A percentile compares a stretch with the other conserved stretches of the same genome.
Evolutionary conservation across 1,140 invertebrate genomes (phyloP).

Genomic region (Brachystomella parvula): DNA sequence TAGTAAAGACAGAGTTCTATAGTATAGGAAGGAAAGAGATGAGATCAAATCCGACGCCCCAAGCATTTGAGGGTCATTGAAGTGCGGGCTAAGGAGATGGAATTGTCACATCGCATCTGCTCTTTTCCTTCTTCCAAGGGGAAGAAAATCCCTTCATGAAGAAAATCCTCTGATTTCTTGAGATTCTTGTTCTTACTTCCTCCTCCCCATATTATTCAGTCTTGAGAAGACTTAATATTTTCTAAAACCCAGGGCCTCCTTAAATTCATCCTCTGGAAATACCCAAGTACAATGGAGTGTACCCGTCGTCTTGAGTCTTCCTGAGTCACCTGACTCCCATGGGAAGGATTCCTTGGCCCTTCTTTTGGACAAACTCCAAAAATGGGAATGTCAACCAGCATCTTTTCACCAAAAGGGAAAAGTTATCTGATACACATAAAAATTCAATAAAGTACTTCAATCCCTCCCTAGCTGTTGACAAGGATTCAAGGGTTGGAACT

Average conservation of each 20-base stretch:
- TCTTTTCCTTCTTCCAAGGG: neutral
- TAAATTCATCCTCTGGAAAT: neutral
- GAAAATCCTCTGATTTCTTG: neutral
- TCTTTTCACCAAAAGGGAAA: too few species aligned
- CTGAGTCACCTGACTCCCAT: constrained; percentile 4
- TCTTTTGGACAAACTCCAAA: neutral
- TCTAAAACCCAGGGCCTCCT: neutral
- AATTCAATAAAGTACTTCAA: too few species aligned
- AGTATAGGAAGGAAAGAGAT: neutral
- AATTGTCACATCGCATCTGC: constrained; percentile 4
- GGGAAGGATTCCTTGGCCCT: constrained; percentile 12
- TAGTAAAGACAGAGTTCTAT: too few species aligned
- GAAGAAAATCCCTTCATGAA: neutral
- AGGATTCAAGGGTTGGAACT: neutral
- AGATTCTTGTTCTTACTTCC: neutral
- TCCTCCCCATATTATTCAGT: too few species aligned
- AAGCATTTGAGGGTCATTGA: neutral
- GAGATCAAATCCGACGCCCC: neutral
- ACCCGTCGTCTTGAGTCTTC: neutral
- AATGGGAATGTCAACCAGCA: neutral
- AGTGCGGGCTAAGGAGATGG: constrained; percentile 1
- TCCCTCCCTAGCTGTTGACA: neutral
- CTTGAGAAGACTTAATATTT: too few species aligned
- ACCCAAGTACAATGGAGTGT: neutral
- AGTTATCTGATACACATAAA: too few species aligned